Evolutionary conservation across 2,113 vertebrate genomes (phyloP).

Genomic region (Misgurnus anguillicaudatus): DNA sequence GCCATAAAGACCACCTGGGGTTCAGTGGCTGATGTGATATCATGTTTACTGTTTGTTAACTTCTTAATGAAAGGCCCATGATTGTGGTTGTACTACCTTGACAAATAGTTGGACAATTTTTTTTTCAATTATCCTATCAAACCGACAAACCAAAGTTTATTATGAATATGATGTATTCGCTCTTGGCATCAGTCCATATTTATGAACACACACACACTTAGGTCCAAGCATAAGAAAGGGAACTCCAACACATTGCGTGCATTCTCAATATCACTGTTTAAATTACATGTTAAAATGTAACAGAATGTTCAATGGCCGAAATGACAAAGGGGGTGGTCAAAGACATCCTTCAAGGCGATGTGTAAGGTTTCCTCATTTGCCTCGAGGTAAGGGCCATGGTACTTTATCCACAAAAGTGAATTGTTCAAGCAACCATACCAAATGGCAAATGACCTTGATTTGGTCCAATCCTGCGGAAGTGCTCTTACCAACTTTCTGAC

Average conservation of each 20-base stretch:
- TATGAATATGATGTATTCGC: not conserved
- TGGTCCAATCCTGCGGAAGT: slow-evolving; percentile 62
- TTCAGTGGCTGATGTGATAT: too few species aligned
- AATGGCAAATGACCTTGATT: slow-evolving; percentile 66
- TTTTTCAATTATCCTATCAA: not conserved
- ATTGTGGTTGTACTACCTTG: too few species aligned
- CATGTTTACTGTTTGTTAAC: too few species aligned
- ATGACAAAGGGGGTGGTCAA: slow-evolving; percentile 59
- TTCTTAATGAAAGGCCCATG: not conserved
- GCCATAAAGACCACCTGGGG: too few species aligned
- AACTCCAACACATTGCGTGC: slow-evolving; percentile 35
- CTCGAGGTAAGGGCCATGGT: slow-evolving; percentile 54
- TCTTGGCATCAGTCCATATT: not conserved
- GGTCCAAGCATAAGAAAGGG: not conserved
- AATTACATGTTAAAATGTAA: slow-evolving; percentile 56
- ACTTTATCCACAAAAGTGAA: slow-evolving; percentile 63
- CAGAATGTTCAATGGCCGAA: slow-evolving; percentile 43
- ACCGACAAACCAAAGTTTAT: not conserved
- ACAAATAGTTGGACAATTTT: too few species aligned
- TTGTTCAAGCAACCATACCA: slow-evolving; percentile 61
- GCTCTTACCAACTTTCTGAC: slow-evolving; percentile 9
- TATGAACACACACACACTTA: not conserved
- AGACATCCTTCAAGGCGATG: slow-evolving; percentile 65
- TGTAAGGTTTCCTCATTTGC: slow-evolving; percentile 66
- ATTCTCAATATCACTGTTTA: slow-evolving; percentile 59